These are phyloP conservation scores for Bufotes viridis DNA, from an alignment of 2,797 vertebrate genomes.

Conservation along the genomic window DNA sequence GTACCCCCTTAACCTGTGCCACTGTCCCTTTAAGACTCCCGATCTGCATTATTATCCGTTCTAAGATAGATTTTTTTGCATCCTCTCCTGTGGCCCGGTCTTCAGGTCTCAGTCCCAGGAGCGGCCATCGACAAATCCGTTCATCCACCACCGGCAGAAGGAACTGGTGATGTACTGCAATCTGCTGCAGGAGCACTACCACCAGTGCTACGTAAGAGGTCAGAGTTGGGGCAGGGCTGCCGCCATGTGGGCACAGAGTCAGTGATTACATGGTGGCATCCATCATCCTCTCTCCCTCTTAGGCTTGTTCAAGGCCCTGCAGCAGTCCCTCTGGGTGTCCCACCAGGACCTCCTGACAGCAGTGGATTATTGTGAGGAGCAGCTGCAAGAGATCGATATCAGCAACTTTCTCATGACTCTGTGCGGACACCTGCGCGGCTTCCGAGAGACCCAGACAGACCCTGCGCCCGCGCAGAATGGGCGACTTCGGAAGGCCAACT, in stretches of 20 bases:
- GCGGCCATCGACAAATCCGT: conserved; percentile 80
- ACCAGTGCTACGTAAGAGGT: conserved; percentile 91
- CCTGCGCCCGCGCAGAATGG: conserved; percentile 65
- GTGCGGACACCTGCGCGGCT: conserved; percentile 86
- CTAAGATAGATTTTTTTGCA: no score
- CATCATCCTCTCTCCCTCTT: not conserved
- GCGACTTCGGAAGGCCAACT: conserved; percentile 71
- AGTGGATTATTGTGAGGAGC: conserved; percentile 97
- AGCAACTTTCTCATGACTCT: conserved; percentile 89
- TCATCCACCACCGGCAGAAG: conserved; percentile 90
- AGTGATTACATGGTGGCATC: not conserved
- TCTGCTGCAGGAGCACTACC: conserved; percentile 92
- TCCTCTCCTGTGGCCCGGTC: not conserved
- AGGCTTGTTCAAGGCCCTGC: conserved; percentile 94
- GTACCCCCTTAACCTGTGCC: no score
- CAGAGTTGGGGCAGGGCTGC: conserved; percentile 57
- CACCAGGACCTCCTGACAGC: conserved; percentile 91
- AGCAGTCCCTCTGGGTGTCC: conserved; percentile 86
- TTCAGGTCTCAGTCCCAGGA: conserved; percentile 88
- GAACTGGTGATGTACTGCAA: conserved; percentile 90
- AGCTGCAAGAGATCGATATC: conserved; percentile 94
- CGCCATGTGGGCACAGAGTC: no score
- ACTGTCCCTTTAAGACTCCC: no score
- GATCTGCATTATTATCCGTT: no score
- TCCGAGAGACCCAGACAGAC: conserved; percentile 71